These are phyloP conservation scores for Pogonomyrmex barbatus DNA, from an alignment of 1,140 invertebrate genomes.

Conservation along the genomic window DNA sequence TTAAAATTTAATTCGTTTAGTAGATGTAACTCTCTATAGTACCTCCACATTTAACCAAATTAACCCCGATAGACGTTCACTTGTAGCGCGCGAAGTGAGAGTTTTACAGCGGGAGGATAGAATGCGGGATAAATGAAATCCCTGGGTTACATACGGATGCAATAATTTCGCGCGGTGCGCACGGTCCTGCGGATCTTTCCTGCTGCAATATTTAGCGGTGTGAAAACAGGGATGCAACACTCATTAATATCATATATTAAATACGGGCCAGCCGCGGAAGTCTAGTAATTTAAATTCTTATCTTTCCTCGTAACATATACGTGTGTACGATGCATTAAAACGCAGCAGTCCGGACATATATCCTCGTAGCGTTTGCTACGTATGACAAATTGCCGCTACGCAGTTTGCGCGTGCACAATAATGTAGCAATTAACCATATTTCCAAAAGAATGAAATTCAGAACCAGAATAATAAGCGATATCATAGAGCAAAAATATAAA, in stretches of 20 bases:
- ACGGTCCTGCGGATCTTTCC: slow-evolving; percentile 4
- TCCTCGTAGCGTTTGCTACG: not conserved
- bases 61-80: slow-evolving; percentile 57
- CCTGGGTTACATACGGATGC: slow-evolving; percentile 34
- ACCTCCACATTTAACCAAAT: slow-evolving; percentile 52
- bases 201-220: slow-evolving; percentile 32
- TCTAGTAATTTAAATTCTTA: slow-evolving; percentile 53
- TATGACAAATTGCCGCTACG: not conserved
- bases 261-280: not conserved
- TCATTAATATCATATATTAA: slow-evolving; percentile 53
- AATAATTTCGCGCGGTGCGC: slow-evolving; percentile 41
- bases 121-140: slow-evolving; percentile 53
- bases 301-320: not conserved
- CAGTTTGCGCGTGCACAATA: not conserved
- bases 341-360: not conserved
- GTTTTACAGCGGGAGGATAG: slow-evolving; percentile 32
- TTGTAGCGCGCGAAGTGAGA: slow-evolving; percentile 41
- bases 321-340: slow-evolving; percentile 16
- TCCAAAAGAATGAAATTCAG: not conserved
- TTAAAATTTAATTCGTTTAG: slow-evolving; percentile 63
- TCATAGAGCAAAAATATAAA: not conserved
- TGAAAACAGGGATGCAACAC: slow-evolving; percentile 33
- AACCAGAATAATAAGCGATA: not conserved
- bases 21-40: slow-evolving; percentile 54
- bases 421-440: slow-evolving; percentile 13